Base-by-base conservation (phyloP, 1,140 invertebrate genomes). In the Tribolium madens region DNA sequence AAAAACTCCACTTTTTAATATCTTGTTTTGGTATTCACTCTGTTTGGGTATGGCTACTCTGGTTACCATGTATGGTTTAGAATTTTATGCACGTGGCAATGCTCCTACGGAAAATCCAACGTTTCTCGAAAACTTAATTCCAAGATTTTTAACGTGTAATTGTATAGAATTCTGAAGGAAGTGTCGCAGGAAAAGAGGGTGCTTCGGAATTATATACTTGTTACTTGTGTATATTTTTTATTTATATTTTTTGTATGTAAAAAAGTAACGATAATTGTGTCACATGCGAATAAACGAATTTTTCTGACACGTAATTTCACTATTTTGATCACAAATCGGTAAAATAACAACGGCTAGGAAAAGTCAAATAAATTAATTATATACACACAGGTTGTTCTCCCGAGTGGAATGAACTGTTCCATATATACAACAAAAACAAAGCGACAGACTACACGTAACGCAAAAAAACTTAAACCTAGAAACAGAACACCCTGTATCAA, bases 301-400 rank as follows among this genome's bases (percentile, higher is more conserved):
- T 42, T 64, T 36, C 26, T 33, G 10, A 64, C 9, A 64, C 26
- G 18, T 21, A 60, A 33, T 33, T 64, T 64, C 52, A 21, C 18
- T 57, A 2, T 57, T 57, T 57, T 57, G 21, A 64, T 64, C 57
- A 64, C 57, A 33, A 64, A 21, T 60, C n/a, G n/a, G n/a, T n/a
- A n/a, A n/a, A n/a, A n/a, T n/a, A n/a, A n/a, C n/a, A 31, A 21
- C 53, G 4, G 53, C 53, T 60, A 60, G 17, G 12, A 13, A 64
- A 72, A 15, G 14, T 31, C 70, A 52, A 64, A 72, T 72, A 72
- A 72, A 72, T 72, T 15, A 72, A 50, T 17, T 72, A 72, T 50
- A 21, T 72, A 72, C 70, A 72, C 31, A 47, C 70, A 72, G 47
- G 70, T 18, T 52, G 17, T 31, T 50, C 70, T 57, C 52, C 52